A percentile compares a stretch with the other conserved stretches of the same genome.
phyloP scores from a whole-genome alignment of 2,888 invertebrate genomes.

The Cerastoderma edule region DNA sequence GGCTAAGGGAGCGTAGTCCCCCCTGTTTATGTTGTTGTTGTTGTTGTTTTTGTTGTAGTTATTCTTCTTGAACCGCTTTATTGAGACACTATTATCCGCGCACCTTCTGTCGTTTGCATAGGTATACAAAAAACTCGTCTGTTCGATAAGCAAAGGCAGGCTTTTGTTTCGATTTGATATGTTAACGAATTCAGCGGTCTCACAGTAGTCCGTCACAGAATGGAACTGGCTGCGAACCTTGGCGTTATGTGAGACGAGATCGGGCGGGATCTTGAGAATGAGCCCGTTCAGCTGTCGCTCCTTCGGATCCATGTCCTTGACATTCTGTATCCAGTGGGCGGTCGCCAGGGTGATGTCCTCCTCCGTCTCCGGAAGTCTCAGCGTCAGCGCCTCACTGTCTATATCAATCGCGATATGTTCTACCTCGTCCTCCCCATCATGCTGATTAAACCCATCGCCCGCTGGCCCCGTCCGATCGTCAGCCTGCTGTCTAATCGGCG shows the following conservation, averaged over 20 bases:
- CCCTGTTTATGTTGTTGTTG: neutral
- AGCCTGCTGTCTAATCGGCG: too few relatives aligned
- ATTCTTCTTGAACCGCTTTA: slow-evolving; percentile 5
- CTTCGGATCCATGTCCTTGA: slow-evolving; percentile 53
- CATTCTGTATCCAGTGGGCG: slow-evolving; percentile 70
- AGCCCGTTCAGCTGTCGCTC: slow-evolving; percentile 56
- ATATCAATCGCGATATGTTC: slow-evolving; percentile 25
- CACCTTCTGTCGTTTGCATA: slow-evolving; percentile 39
- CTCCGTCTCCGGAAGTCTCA: slow-evolving; percentile 50
- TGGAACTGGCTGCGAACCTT: slow-evolving; percentile 54
- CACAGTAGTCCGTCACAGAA: slow-evolving; percentile 56
- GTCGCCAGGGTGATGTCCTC: slow-evolving; percentile 57
- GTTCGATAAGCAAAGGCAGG: slow-evolving; percentile 52
- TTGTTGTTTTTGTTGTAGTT: slow-evolving; percentile 6
- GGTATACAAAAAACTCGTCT: slow-evolving; percentile 30
- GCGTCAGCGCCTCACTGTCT: slow-evolving; percentile 16
- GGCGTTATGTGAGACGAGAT: slow-evolving; percentile 51
- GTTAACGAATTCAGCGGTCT: slow-evolving; percentile 40
- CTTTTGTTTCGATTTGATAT: slow-evolving; percentile 56
- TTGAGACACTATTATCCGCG: slow-evolving; percentile 5
- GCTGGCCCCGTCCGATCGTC: too few relatives aligned
- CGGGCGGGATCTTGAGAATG: slow-evolving; percentile 56
- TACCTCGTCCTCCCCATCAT: neutral
- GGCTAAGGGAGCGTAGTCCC: slow-evolving; percentile 38
- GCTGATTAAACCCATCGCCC: too few relatives aligned